These are phyloP conservation scores for Pachymerium ferrugineum DNA, from an alignment of 2,888 invertebrate genomes.

Conservation along the genomic window DNA sequence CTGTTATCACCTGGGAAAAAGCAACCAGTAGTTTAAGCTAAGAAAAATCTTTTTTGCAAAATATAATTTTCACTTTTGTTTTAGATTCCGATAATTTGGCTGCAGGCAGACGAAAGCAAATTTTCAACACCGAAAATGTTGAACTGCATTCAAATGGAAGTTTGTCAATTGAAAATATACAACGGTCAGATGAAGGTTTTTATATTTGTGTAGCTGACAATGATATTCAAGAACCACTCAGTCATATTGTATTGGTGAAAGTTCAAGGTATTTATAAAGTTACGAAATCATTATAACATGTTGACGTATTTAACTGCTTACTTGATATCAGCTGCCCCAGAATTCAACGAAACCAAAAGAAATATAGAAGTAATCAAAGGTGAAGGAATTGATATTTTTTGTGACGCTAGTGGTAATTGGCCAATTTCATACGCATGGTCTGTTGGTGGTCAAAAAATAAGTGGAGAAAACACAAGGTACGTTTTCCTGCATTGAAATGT, in stretches of 20 bases:
- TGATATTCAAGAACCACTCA: constrained; percentile 31
- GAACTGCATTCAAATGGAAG: constrained; percentile 31
- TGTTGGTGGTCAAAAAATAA: not conserved
- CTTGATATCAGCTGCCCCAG: not conserved
- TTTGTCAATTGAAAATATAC: not conserved
- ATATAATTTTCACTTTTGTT: too few species aligned
- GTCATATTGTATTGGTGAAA: constrained; percentile 5
- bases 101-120: not conserved
- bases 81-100: constrained; percentile 31
- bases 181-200: constrained; percentile 20
- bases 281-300: too few species aligned
- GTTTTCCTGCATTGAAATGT: not conserved
- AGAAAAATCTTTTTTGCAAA: too few species aligned
- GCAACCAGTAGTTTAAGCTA: constrained; percentile 33
- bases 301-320: not conserved
- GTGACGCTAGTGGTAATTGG: not conserved
- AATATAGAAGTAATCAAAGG: not conserved
- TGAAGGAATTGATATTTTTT: not conserved
- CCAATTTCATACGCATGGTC: not conserved
- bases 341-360: not conserved
- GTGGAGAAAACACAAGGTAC: not conserved
- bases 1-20: constrained; percentile 73
- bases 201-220: constrained; percentile 34
- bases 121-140: constrained; percentile 7
- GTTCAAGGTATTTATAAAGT: constrained; percentile 32